Evolutionary conservation across 2,113 vertebrate species (phyloP).

Genomic region (Bothrops jararaca): DNA sequence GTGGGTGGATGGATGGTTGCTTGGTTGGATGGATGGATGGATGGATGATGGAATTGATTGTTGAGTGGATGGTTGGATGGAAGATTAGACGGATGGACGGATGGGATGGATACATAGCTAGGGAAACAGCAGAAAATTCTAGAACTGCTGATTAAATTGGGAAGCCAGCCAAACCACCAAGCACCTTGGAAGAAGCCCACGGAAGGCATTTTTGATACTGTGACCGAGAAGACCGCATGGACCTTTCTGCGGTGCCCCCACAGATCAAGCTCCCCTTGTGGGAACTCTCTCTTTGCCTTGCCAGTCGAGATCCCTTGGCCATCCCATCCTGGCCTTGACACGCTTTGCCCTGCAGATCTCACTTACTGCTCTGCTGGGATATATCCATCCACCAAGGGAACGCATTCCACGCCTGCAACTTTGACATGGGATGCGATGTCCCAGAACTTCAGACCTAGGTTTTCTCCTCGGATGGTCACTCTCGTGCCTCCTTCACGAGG

Average conservation of each 20-base stretch:
- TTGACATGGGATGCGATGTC: constrained; percentile 90
- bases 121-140: not conserved
- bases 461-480: constrained; percentile 95
- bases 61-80: too few species aligned
- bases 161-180: not conserved
- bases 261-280: not conserved
- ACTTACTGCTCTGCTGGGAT: constrained; percentile 98
- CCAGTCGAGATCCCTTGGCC: not conserved
- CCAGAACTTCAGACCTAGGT: constrained; percentile 90
- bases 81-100: too few species aligned
- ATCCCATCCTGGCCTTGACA: not conserved
- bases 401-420: constrained; percentile 93
- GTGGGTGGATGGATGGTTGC: too few species aligned
- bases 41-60: too few species aligned
- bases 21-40: too few species aligned
- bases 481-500: constrained; percentile 94
- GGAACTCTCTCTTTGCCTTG: not conserved
- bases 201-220: not conserved
- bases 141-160: not conserved
- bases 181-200: not conserved
- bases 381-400: constrained; percentile 88
- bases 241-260: not conserved
- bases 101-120: too few species aligned
- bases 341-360: constrained; percentile 25
- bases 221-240: not conserved